A percentile compares a stretch with the other conserved stretches of the same genome.
phyloP scores from a whole-genome alignment of 2,888 invertebrate species.

The Archaeoteleia sp. region DNA sequence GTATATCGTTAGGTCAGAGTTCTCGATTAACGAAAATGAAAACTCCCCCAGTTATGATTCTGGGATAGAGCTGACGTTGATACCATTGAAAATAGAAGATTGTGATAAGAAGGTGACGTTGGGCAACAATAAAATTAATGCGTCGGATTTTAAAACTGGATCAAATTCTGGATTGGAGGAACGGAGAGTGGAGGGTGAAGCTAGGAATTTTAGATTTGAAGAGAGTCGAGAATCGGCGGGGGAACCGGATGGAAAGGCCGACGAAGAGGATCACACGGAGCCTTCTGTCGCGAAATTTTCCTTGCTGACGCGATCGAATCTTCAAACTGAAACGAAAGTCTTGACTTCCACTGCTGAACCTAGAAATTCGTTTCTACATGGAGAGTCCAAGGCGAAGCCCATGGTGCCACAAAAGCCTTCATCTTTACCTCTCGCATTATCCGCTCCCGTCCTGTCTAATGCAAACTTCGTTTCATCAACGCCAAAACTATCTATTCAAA shows the following conservation, averaged over 20 bases:
- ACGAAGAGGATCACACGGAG: conserved; percentile 83
- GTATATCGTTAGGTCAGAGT: conserved; percentile 38
- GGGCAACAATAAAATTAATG: not conserved
- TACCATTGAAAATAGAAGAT: conserved; percentile 73
- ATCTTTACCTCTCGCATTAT: too few relatives aligned
- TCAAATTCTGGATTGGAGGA: conserved; percentile 37
- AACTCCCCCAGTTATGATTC: conserved; percentile 52
- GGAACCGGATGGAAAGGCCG: conserved; percentile 91
- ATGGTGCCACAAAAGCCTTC: conserved; percentile 86
- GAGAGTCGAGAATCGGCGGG: conserved; percentile 87
- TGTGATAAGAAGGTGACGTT: conserved; percentile 49
- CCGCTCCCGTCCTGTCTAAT: too few relatives aligned
- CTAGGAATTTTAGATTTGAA: conserved; percentile 73
- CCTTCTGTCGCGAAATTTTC: conserved; percentile 57
- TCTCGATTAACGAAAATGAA: conserved; percentile 31
- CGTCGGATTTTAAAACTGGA: not conserved
- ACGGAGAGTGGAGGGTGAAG: conserved; percentile 62
- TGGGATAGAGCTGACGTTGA: conserved; percentile 59
- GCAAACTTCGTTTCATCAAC: not conserved
- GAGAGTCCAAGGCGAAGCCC: conserved; percentile 80
- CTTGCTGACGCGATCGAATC: not conserved
- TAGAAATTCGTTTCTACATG: conserved; percentile 84
- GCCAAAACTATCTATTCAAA: too few relatives aligned
- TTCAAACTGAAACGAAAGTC: conserved; percentile 30
- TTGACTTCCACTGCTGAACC: conserved; percentile 76